Percentiles rank a stretch among this genome's conserved stretches.
phyloP scores from a whole-genome alignment of 2,797 vertebrate species.

The Pantherophis alleghaniensis region DNA sequence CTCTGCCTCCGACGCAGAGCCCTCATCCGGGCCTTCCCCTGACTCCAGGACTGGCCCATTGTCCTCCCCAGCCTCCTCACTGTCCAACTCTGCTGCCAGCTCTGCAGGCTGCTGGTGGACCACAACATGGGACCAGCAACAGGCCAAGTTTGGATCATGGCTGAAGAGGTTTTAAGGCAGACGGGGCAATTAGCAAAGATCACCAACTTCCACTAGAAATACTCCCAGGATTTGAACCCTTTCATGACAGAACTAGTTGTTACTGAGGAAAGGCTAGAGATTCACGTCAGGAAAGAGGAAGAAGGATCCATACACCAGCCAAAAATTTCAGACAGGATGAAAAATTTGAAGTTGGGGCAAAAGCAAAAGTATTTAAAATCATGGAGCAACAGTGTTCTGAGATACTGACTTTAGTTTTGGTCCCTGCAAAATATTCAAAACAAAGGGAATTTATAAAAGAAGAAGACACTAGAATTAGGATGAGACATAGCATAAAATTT shows the following conservation, averaged over 20 bases:
- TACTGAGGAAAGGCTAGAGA: neutral
- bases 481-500: neutral
- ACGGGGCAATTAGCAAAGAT: neutral
- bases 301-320: neutral
- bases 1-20: too few relatives aligned
- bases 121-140: neutral
- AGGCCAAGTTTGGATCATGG: neutral
- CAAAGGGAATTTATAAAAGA: neutral
- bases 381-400: too few relatives aligned
- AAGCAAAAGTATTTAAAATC: neutral
- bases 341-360: neutral
- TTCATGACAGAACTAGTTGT: neutral
- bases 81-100: too few relatives aligned
- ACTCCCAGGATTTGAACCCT: neutral
- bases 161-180: neutral
- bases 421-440: neutral
- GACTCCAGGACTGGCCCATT: too few relatives aligned
- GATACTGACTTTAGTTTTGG: neutral
- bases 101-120: too few relatives aligned
- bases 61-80: too few relatives aligned
- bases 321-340: neutral
- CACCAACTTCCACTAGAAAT: neutral
- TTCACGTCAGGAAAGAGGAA: neutral
- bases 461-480: neutral
- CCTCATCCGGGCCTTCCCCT: too few relatives aligned